These are phyloP conservation scores for Lasius fuliginosus DNA, from an alignment of 2,888 invertebrate genomes.

Conservation along the genomic window DNA sequence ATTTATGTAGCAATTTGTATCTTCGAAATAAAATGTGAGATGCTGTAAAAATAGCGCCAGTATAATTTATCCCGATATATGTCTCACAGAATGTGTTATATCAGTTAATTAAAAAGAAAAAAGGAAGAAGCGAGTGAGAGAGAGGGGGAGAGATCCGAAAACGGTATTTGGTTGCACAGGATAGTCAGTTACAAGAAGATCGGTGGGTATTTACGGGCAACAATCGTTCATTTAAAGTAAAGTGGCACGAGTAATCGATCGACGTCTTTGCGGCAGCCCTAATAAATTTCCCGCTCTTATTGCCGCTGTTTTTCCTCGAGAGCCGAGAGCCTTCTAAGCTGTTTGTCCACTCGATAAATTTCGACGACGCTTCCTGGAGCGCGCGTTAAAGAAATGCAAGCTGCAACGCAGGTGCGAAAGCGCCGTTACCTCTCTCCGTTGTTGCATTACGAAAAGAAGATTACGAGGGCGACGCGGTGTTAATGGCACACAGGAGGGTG, in stretches of 20 bases:
- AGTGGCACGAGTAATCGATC: slow-evolving; percentile 39
- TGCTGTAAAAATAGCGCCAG: slow-evolving; percentile 3
- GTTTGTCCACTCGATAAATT: slow-evolving; percentile 56
- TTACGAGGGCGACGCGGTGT: slow-evolving; percentile 45
- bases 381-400: slow-evolving; percentile 32
- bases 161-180: slow-evolving; percentile 9
- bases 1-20: slow-evolving; percentile 13
- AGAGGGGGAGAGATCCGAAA: not conserved
- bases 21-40: slow-evolving; percentile 1
- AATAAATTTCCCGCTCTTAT: slow-evolving; percentile 51
- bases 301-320: slow-evolving; percentile 32
- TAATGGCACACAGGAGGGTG: slow-evolving; percentile 52
- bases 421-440: slow-evolving; percentile 30
- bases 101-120: slow-evolving; percentile 10
- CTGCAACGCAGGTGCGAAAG: slow-evolving; percentile 47
- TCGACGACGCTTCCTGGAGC: slow-evolving; percentile 43
- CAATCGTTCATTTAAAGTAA: slow-evolving; percentile 51
- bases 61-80: slow-evolving; percentile 14
- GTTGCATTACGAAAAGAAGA: slow-evolving; percentile 56
- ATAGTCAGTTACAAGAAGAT: slow-evolving; percentile 9
- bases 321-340: slow-evolving; percentile 43
- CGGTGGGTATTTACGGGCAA: slow-evolving; percentile 30
- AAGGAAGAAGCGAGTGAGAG: not conserved
- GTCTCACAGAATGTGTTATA: not conserved
- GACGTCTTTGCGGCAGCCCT: slow-evolving; percentile 41